phyloP scores from a whole-genome alignment of 2,797 vertebrate genomes.

The Chelon auratus region DNA sequence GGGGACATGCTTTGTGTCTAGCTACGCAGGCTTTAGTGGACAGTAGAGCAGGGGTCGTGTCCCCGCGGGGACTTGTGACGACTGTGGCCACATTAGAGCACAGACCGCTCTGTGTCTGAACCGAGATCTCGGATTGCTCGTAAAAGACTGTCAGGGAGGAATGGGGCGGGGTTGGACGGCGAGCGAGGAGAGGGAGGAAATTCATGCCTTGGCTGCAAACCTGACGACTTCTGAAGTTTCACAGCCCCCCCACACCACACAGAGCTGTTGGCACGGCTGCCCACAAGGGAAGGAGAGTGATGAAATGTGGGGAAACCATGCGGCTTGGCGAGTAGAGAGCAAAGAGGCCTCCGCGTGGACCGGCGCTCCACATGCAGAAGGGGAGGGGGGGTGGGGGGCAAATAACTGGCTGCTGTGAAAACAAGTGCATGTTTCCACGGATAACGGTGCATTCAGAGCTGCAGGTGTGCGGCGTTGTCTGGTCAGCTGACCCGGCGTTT shows the following conservation, averaged over 20 bases:
- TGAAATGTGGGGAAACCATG: slow-evolving; percentile 69
- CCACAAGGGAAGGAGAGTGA: slow-evolving; percentile 59
- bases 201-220: slow-evolving; percentile 51
- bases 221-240: slow-evolving; percentile 46
- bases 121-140: slow-evolving; percentile 63
- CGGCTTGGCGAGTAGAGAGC: slow-evolving; percentile 45
- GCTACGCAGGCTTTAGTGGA: slow-evolving; percentile 38
- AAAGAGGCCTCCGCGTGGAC: slow-evolving; percentile 44
- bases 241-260: slow-evolving; percentile 51
- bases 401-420: slow-evolving; percentile 66
- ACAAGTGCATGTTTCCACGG: slow-evolving; percentile 66
- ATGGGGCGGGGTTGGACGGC: slow-evolving; percentile 9
- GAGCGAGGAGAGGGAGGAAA: slow-evolving; percentile 37
- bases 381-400: slow-evolving; percentile 29
- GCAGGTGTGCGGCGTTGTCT: slow-evolving; percentile 69
- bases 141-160: slow-evolving; percentile 35
- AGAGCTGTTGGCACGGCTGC: slow-evolving; percentile 59
- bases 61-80: slow-evolving; percentile 59
- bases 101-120: slow-evolving; percentile 67
- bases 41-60: slow-evolving; percentile 52
- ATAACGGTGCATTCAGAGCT: slow-evolving; percentile 65
- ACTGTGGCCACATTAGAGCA: slow-evolving; percentile 54
- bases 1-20: slow-evolving; percentile 64
- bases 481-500: slow-evolving; percentile 78
- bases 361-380: slow-evolving; percentile 17